Evolutionary conservation across 1,140 invertebrate genomes (phyloP), one percentile per base, ranked within the genome.

Genomic region (Schmidtea mediterranea): DNA sequence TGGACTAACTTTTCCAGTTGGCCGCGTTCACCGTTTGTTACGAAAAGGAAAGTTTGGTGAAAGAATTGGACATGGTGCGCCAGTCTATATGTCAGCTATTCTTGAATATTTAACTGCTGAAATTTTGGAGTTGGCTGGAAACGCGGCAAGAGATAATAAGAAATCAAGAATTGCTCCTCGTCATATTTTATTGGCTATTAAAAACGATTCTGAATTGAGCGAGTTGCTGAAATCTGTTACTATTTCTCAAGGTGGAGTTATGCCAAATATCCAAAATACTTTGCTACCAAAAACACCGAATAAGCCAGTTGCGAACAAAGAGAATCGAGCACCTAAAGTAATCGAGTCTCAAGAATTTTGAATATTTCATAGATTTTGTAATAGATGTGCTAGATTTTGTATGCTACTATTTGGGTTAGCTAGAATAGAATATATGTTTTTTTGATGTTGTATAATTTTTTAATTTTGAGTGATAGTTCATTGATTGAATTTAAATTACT

Each of bases 131-230:
- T 61, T 72, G 62, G 77, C 78, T 22, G 75, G 77, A 2, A 79
- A 81, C 55, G 77, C 77, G 15, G 79, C 80, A 0, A 56, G 69
- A 38, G 71, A 74, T 59, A 71, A 72, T 58, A 72, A 72, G 52
- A 71, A 67, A 51, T 55, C 41, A 6, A 52, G 54, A 36, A 61
- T 62, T 32, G 58, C 59, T 41, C 61, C 61, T 8, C 52, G 62
- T 15, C 62, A 63, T 53, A 52, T 63, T 19, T 59, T 62, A 53
- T 49, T 63, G 43, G 62, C 62, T 32, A 59, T 65, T 47, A 51
- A 62, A 26, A 65, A 65, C 48, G 63, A 65, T 55, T 62, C 64
- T 49, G 63, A 65, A 50, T 54, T 65, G 47, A 65, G 63, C 39
- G 13, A 13, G 26, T 22, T 45, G 10, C 18, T 41, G 5, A 18